Conservation (phyloP, 2,797 vertebrate genomes). For the Sebastes hopkinsi region DNA sequence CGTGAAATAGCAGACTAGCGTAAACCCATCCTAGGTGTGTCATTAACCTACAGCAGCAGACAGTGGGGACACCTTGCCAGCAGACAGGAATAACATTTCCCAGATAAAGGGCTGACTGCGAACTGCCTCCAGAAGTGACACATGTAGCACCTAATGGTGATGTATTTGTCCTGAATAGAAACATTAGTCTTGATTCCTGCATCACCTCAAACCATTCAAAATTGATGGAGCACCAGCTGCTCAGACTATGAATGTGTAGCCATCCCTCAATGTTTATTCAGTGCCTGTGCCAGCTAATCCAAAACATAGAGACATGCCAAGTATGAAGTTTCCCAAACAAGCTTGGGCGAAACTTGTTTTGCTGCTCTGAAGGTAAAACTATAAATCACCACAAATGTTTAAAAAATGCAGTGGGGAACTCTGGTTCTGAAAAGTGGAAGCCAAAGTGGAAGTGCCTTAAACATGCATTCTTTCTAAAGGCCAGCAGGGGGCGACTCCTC, state of each 20-base stretch:
- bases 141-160: slow-evolving; percentile 76
- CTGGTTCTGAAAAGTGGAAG: too few relatives aligned
- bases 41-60: slow-evolving; percentile 68
- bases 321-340: slow-evolving; percentile 35
- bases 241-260: slow-evolving; percentile 44
- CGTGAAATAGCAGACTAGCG: slow-evolving; percentile 40
- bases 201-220: slow-evolving; percentile 68
- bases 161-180: slow-evolving; percentile 65
- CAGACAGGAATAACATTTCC: slow-evolving; percentile 64
- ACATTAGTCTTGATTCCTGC: slow-evolving; percentile 76
- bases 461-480: too few relatives aligned
- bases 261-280: slow-evolving; percentile 22
- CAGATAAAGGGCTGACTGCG: slow-evolving; percentile 65
- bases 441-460: too few relatives aligned
- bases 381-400: background rate
- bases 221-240: slow-evolving; percentile 71
- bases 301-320: slow-evolving; percentile 40
- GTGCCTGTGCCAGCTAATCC: slow-evolving; percentile 34
- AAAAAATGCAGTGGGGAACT: background rate
- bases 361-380: background rate
- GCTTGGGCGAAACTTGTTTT: slow-evolving; percentile 19
- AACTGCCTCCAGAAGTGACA: slow-evolving; percentile 67
- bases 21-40: slow-evolving; percentile 48
- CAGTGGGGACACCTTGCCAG: slow-evolving; percentile 68
- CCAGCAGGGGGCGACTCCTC: too few relatives aligned